Conservation (phyloP, 2,888 invertebrate genomes). For the Zonitis immaculata region DNA sequence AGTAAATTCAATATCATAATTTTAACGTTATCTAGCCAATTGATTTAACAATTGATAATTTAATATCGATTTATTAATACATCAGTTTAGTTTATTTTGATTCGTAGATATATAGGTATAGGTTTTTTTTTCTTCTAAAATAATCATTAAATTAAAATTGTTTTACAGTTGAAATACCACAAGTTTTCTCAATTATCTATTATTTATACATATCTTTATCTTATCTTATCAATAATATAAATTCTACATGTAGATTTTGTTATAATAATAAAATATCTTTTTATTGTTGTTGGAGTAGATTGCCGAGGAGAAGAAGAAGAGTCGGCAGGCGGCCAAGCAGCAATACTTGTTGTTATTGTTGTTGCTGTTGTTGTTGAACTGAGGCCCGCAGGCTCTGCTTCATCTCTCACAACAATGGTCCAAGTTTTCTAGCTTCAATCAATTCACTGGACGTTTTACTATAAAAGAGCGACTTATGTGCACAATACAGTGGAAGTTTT, state of each 20-base stretch:
- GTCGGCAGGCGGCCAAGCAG: neutral
- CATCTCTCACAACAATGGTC: constrained; percentile 19
- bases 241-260: too few relatives aligned
- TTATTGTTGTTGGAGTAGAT: too few relatives aligned
- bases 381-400: constrained; percentile 1
- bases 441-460: constrained; percentile 18
- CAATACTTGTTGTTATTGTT: neutral
- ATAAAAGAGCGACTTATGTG: constrained; percentile 10
- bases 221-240: too few relatives aligned
- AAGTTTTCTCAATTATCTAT: too few relatives aligned
- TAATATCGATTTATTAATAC: neutral
- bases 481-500: constrained; percentile 24
- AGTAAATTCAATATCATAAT: neutral
- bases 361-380: neutral
- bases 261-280: too few relatives aligned
- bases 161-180: neutral
- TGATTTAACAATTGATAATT: neutral
- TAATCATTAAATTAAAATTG: neutral
- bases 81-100: neutral
- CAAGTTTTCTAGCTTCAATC: constrained; percentile 22
- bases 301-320: too few relatives aligned
- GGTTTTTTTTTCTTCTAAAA: too few relatives aligned
- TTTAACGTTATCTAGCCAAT: neutral
- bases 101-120: too few relatives aligned
- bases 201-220: neutral